These are phyloP conservation scores for Xenopus tropicalis DNA, from an alignment of 2,113 vertebrate species.

Conservation along the genomic window UCB_Xtro_10.0 CM004450.2:24595501-24596000, in stretches of 20 bases:
- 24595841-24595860: constrained; percentile 88
- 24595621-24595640: no score
- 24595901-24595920: constrained; percentile 88
- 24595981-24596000: constrained; percentile 82
- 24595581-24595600: constrained; percentile 74
- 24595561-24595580: constrained; percentile 92
- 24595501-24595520: constrained; percentile 94
- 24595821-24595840: constrained; percentile 89
- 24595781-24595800: constrained; percentile 90
- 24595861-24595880: constrained; percentile 95
- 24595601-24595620: neutral
- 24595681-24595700: no score
- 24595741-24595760: constrained; percentile 86
- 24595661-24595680: no score
- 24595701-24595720: no score
- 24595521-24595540: constrained; percentile 90
- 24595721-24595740: no score
- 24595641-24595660: no score
- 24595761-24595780: constrained; percentile 86
- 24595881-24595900: constrained; percentile 75
- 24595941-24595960: constrained; percentile 84
- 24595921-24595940: constrained; percentile 89
- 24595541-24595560: constrained; percentile 95
- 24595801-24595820: constrained; percentile 86
- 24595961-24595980: constrained; percentile 82